Conservation (phyloP, 1,140 invertebrate species). For the Pemphigus obesinymphae region DNA sequence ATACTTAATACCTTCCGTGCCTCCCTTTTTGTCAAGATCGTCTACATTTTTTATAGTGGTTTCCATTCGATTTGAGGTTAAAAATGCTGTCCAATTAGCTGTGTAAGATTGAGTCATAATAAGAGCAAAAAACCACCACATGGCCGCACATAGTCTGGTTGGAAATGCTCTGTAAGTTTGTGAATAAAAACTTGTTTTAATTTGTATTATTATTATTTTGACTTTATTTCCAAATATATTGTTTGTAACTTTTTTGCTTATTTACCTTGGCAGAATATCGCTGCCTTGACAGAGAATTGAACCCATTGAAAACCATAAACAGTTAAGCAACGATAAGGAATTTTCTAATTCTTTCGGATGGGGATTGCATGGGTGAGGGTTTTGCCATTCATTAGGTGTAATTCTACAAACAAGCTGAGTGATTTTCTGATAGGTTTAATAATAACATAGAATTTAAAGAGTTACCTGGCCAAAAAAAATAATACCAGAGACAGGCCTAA, state of each 20-base stretch:
- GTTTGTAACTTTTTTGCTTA: not conserved
- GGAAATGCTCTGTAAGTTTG: conserved; percentile 59
- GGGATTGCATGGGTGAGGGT: conserved; percentile 75
- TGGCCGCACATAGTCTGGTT: conserved; percentile 73
- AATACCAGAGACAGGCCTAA: conserved; percentile 77
- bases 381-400: conserved; percentile 90
- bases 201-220: not conserved
- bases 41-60: conserved; percentile 82
- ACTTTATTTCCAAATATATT: too few relatives aligned
- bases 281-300: conserved; percentile 89
- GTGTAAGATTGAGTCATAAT: conserved; percentile 96
- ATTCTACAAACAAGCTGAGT: conserved; percentile 59
- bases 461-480: conserved; percentile 74
- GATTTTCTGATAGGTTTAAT: not conserved
- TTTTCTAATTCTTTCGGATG: conserved; percentile 77
- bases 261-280: conserved; percentile 85
- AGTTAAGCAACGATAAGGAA: conserved; percentile 87
- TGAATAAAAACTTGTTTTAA: not conserved
- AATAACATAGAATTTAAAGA: not conserved
- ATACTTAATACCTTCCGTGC: conserved; percentile 85
- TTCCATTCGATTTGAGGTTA: conserved; percentile 80
- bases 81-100: conserved; percentile 89
- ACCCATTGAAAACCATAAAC: conserved; percentile 92
- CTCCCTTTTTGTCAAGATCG: conserved; percentile 60
- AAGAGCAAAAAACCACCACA: conserved; percentile 95